phyloP scores from a whole-genome alignment of 2,888 invertebrate species.

The Andrena chrysosceles region DNA sequence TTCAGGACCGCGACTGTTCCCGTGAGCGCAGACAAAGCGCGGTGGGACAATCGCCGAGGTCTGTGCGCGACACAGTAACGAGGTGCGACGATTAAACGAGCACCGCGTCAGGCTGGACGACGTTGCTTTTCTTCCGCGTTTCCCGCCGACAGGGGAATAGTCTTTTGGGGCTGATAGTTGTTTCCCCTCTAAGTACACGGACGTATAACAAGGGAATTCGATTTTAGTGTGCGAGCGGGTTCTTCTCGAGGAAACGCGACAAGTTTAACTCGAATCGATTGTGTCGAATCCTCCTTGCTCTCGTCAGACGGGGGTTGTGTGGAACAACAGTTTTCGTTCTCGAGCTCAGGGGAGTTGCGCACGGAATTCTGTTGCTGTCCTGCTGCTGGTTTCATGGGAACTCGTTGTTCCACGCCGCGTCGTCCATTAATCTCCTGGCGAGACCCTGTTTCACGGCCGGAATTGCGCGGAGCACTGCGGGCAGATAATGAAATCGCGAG shows the following conservation, averaged over 20 bases:
- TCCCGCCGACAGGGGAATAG: not conserved
- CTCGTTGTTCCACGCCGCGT: not conserved
- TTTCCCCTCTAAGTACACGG: no score
- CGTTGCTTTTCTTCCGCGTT: not conserved
- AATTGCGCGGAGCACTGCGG: no score
- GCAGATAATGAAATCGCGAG: conserved; percentile 7
- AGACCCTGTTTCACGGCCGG: not conserved
- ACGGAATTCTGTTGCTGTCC: no score
- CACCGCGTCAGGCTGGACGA: not conserved
- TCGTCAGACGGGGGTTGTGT: no score
- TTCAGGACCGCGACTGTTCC: conserved; percentile 5
- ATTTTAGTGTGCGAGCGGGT: no score
- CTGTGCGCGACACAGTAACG: conserved; percentile 12
- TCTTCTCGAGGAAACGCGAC: no score
- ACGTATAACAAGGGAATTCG: not conserved
- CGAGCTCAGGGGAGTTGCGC: no score
- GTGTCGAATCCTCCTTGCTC: no score
- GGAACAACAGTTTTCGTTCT: no score
- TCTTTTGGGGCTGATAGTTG: not conserved
- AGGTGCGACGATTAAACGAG: conserved; percentile 28
- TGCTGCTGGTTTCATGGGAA: no score
- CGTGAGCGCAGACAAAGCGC: conserved; percentile 39
- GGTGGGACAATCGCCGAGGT: conserved; percentile 33
- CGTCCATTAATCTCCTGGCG: not conserved
- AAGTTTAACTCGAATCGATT: no score